Conservation (phyloP, 64 coral and sea anemone genomes). For the Trachythela sp. region DNA sequence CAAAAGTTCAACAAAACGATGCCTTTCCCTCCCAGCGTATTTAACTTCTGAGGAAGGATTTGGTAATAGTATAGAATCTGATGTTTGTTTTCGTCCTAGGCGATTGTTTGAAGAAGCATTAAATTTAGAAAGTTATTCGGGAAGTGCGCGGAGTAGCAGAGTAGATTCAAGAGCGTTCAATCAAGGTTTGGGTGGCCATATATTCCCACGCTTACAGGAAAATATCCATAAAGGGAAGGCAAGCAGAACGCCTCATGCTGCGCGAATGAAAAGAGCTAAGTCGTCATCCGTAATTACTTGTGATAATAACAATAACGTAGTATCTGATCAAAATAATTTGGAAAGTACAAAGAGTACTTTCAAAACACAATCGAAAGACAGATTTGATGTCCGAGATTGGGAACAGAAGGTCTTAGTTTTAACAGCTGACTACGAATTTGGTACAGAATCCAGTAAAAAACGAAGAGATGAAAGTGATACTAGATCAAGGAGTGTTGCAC, state of each 20-base stretch:
- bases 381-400: neutral
- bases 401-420: neutral
- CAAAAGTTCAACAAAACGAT: neutral
- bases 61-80: neutral
- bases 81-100: neutral
- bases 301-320: neutral
- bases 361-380: neutral
- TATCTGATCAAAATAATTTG: neutral
- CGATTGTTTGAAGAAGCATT: neutral
- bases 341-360: neutral
- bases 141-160: neutral
- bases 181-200: neutral
- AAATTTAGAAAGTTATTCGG: neutral
- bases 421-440: neutral
- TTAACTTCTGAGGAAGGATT: neutral
- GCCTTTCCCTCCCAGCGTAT: neutral
- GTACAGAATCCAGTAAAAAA: neutral
- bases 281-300: neutral
- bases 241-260: constrained; percentile 15
- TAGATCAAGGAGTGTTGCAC: neutral
- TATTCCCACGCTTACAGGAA: neutral
- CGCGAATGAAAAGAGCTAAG: neutral
- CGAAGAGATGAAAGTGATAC: neutral
- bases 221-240: neutral
- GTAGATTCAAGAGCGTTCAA: neutral